Conservation (phyloP, 2,888 invertebrate species). For the Morpho helenor region DNA sequence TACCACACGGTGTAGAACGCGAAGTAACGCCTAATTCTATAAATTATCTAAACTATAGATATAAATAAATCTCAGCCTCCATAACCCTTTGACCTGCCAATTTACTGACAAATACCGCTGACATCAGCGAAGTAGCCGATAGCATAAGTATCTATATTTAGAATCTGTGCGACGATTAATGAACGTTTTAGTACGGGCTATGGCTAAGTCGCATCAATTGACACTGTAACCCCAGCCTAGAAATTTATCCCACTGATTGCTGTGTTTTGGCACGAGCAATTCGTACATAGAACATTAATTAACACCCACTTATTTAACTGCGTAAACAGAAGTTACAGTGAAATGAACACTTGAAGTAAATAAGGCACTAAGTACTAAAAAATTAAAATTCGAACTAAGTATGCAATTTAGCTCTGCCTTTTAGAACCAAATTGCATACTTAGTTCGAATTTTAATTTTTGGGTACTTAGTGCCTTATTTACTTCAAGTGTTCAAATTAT, state of each 20-base stretch:
- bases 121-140: slow-evolving; percentile 62
- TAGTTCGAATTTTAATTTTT: too few relatives aligned
- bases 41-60: too few relatives aligned
- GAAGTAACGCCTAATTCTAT: too few relatives aligned
- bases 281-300: slow-evolving; percentile 3
- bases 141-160: slow-evolving; percentile 77
- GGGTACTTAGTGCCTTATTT: too few relatives aligned
- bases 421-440: too few relatives aligned
- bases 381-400: too few relatives aligned
- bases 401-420: too few relatives aligned
- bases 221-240: slow-evolving; percentile 59
- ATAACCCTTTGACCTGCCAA: slow-evolving; percentile 26
- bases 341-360: too few relatives aligned
- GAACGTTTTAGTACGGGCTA: slow-evolving; percentile 44
- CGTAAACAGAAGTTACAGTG: background rate
- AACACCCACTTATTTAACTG: slow-evolving; percentile 7
- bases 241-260: slow-evolving; percentile 25
- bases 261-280: slow-evolving; percentile 21
- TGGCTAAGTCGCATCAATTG: slow-evolving; percentile 59
- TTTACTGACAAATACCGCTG: slow-evolving; percentile 39
- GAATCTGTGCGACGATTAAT: slow-evolving; percentile 73
- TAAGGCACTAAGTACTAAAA: too few relatives aligned
- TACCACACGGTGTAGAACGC: too few relatives aligned
- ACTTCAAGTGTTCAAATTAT: too few relatives aligned
- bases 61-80: background rate